These are phyloP conservation scores for Drosophila asahinai DNA, from an alignment of 1,140 invertebrate genomes.

Conservation along the genomic window DNA sequence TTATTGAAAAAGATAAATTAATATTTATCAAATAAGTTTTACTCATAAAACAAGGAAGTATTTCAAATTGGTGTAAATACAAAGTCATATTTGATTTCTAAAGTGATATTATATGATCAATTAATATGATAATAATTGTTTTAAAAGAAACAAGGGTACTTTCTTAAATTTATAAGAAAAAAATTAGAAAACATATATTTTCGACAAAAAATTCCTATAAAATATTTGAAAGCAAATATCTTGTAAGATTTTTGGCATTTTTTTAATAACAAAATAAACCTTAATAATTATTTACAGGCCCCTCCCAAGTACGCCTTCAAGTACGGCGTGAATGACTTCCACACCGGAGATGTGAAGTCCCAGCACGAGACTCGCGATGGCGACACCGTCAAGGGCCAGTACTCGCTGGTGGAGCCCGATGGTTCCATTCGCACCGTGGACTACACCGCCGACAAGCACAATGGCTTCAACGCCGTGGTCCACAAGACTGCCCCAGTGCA, in stretches of 20 bases:
- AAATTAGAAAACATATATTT: no score
- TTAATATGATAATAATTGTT: no score
- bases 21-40: no score
- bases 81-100: no score
- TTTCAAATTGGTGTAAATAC: no score
- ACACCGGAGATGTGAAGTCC: slow-evolving; percentile 86
- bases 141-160: no score
- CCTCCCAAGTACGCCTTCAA: slow-evolving; percentile 86
- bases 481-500: slow-evolving; percentile 87
- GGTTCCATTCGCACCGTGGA: slow-evolving; percentile 86
- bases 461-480: slow-evolving; percentile 88
- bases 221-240: no score
- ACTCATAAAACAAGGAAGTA: no score
- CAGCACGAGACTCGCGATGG: slow-evolving; percentile 86
- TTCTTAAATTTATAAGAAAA: no score
- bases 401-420: slow-evolving; percentile 86
- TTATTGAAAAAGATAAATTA: background rate
- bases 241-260: no score
- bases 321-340: slow-evolving; percentile 86
- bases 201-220: no score
- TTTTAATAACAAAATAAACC: background rate
- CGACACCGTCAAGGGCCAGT: slow-evolving; percentile 86
- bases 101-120: no score
- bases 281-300: slow-evolving; percentile 58
- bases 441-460: slow-evolving; percentile 86